Evolutionary conservation across 2,888 invertebrate species (phyloP).

Genomic region (Tenthredo distinguenda): DNA sequence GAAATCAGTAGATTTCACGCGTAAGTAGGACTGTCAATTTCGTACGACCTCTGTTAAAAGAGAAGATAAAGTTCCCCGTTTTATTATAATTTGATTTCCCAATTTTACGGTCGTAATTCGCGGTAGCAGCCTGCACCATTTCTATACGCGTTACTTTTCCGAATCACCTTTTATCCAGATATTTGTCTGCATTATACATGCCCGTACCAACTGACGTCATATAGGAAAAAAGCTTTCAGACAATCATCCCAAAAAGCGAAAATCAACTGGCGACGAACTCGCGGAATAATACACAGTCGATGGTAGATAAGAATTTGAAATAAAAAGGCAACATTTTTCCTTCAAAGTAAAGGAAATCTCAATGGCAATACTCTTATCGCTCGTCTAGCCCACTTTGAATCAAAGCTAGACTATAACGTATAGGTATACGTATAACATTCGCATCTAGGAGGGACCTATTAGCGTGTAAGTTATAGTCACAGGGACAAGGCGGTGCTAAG

Average conservation of each 20-base stretch:
- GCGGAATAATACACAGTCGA: neutral
- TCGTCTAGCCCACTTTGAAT: neutral
- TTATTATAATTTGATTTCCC: slow-evolving; percentile 15
- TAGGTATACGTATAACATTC: neutral
- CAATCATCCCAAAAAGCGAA: neutral
- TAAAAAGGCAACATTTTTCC: neutral
- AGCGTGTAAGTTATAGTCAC: slow-evolving; percentile 34
- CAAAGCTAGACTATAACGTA: neutral
- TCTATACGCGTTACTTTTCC: neutral
- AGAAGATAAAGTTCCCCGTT: slow-evolving; percentile 20
- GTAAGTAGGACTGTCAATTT: slow-evolving; percentile 29
- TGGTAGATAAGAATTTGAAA: neutral
- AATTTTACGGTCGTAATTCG: slow-evolving; percentile 22
- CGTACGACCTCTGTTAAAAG: slow-evolving; percentile 25
- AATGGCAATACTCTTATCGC: neutral
- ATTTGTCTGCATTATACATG: neutral
- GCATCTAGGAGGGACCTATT: slow-evolving; percentile 7
- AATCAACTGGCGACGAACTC: neutral
- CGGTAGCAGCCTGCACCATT: slow-evolving; percentile 10
- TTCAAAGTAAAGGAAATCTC: neutral
- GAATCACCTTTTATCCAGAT: neutral
- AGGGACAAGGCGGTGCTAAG: slow-evolving; percentile 26
- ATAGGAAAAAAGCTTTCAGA: neutral
- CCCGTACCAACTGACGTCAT: neutral
- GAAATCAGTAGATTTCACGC: slow-evolving; percentile 8